Conservation (phyloP, 2,888 invertebrate genomes). For the Aleiodes alternator region DNA sequence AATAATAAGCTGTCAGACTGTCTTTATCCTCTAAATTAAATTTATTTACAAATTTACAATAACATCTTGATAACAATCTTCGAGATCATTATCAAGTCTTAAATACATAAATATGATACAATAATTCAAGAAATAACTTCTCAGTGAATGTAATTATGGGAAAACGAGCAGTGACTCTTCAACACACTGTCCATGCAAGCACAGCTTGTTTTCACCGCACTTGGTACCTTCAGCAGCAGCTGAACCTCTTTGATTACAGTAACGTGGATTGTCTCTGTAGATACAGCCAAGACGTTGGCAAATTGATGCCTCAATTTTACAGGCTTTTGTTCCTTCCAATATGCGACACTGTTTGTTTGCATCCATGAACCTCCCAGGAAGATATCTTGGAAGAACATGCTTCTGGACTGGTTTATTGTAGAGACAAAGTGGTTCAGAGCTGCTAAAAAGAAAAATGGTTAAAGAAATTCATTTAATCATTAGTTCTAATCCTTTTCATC, state of each 20-base stretch:
- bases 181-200: constrained; percentile 19
- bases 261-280: background rate
- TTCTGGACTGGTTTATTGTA: constrained; percentile 27
- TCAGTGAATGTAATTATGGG: no score
- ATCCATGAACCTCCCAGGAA: constrained; percentile 35
- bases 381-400: constrained; percentile 14
- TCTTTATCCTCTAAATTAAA: no score
- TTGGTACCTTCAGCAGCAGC: constrained; percentile 47
- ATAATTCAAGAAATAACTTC: background rate
- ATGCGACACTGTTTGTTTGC: constrained; percentile 38
- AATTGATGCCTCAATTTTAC: constrained; percentile 18
- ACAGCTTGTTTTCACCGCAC: constrained; percentile 46
- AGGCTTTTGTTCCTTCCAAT: constrained; percentile 18
- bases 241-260: constrained; percentile 28
- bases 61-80: background rate
- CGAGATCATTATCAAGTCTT: background rate
- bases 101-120: background rate
- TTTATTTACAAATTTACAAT: constrained; percentile 7
- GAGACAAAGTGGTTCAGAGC: constrained; percentile 17
- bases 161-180: background rate
- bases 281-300: constrained; percentile 45
- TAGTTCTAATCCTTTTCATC: background rate
- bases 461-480: no score
- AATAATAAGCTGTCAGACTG: no score
- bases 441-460: background rate